Conservation (phyloP, 2,888 invertebrate species). For the Erebia epiphron region DNA sequence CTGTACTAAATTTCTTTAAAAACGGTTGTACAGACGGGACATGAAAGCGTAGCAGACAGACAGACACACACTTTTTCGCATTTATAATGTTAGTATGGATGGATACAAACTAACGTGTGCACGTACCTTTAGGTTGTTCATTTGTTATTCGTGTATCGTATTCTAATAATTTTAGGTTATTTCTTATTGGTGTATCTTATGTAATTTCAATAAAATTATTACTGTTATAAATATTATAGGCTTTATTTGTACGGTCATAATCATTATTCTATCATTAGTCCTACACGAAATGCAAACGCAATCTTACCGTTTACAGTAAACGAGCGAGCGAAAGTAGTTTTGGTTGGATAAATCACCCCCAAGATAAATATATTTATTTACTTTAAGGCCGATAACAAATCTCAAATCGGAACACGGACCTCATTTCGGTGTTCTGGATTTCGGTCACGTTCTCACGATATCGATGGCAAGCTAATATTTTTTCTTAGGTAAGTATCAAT, state of each 20-base stretch:
- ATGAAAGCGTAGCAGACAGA: too few species aligned
- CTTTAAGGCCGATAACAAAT: slow-evolving; percentile 24
- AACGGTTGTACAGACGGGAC: too few species aligned
- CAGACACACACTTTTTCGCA: too few species aligned
- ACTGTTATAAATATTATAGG: too few species aligned
- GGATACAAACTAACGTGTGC: background rate
- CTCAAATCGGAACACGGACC: slow-evolving; percentile 26
- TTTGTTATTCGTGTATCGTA: background rate
- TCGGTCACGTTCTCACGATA: slow-evolving; percentile 49
- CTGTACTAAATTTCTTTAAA: too few species aligned
- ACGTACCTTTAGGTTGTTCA: background rate
- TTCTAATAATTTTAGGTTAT: background rate
- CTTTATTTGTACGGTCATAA: background rate
- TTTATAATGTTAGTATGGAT: too few species aligned
- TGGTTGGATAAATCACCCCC: background rate
- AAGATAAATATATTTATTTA: slow-evolving; percentile 23
- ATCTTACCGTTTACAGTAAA: background rate
- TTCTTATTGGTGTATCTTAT: background rate
- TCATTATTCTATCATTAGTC: background rate
- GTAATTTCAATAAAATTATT: background rate
- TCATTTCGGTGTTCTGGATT: slow-evolving; percentile 37
- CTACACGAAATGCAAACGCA: background rate
- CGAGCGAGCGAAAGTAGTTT: slow-evolving; percentile 2
- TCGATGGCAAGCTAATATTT: slow-evolving; percentile 48
- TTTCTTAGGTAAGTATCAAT: slow-evolving; percentile 51